phyloP scores from a whole-genome alignment of 2,113 vertebrate genomes.

The Oostethus manadensis region DNA sequence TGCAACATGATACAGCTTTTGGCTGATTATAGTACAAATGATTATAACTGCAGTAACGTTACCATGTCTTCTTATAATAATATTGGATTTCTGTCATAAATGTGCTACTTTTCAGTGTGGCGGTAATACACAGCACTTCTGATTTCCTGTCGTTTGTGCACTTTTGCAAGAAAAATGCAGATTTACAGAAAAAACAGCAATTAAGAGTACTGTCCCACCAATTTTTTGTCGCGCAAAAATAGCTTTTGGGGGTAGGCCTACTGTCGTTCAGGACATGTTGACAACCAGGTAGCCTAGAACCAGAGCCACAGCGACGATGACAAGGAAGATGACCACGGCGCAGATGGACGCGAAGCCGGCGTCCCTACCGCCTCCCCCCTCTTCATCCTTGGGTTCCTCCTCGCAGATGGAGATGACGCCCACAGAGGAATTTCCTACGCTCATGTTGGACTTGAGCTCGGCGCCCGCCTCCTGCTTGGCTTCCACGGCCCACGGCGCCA shows the following conservation, averaged over 20 bases:
- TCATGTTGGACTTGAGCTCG: slow-evolving; percentile 84
- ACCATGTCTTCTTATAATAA: too few relatives aligned
- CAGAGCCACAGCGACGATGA: slow-evolving; percentile 81
- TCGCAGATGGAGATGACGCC: slow-evolving; percentile 79
- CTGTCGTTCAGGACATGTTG: slow-evolving; percentile 78
- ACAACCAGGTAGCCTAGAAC: slow-evolving; percentile 86
- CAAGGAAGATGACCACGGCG: slow-evolving; percentile 80
- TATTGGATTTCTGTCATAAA: too few relatives aligned
- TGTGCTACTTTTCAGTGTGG: too few relatives aligned
- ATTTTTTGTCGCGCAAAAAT: background rate
- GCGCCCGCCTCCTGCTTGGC: slow-evolving; percentile 88
- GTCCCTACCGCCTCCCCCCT: slow-evolving; percentile 65
- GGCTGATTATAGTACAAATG: too few relatives aligned
- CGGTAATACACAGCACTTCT: too few relatives aligned
- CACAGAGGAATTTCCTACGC: slow-evolving; percentile 80
- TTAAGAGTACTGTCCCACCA: too few relatives aligned
- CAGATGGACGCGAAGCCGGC: slow-evolving; percentile 77
- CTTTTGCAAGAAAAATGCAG: too few relatives aligned
- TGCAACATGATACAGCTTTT: too few relatives aligned
- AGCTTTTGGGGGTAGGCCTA: slow-evolving; percentile 16
- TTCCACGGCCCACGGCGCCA: slow-evolving; percentile 95
- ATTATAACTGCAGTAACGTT: too few relatives aligned
- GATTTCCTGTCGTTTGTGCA: too few relatives aligned
- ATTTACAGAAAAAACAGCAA: too few relatives aligned
- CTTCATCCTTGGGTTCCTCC: slow-evolving; percentile 77